These are phyloP conservation scores for Brachypodius melanocephalos DNA, from an alignment of 2,113 vertebrate species.

Conservation along the genomic window DNA sequence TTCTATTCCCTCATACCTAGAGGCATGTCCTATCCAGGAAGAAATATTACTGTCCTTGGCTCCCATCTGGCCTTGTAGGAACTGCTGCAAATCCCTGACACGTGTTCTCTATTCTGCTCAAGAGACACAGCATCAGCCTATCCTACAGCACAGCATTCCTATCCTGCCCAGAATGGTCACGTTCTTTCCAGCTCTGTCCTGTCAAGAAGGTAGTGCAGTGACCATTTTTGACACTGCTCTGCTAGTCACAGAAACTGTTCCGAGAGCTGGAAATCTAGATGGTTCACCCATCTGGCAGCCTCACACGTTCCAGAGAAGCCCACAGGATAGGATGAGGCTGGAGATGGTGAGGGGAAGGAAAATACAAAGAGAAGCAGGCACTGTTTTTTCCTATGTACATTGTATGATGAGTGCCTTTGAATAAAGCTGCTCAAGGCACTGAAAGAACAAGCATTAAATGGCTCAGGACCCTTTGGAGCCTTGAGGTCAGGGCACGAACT, in stretches of 20 bases:
- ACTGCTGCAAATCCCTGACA: neutral
- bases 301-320: neutral
- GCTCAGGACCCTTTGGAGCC: neutral
- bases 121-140: neutral
- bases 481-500: neutral
- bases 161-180: neutral
- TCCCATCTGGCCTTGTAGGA: neutral
- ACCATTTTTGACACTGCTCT: neutral
- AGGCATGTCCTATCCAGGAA: neutral
- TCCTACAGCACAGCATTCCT: neutral
- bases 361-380: neutral
- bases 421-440: neutral
- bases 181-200: neutral
- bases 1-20: neutral
- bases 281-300: neutral
- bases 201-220: neutral
- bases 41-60: neutral
- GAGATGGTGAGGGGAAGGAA: neutral
- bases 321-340: neutral
- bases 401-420: neutral
- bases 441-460: neutral
- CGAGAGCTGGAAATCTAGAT: neutral
- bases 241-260: neutral
- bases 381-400: neutral
- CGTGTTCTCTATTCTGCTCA: neutral